Base-by-base conservation (phyloP, 2,888 invertebrate species). In the Latheticus oryzae region DNA sequence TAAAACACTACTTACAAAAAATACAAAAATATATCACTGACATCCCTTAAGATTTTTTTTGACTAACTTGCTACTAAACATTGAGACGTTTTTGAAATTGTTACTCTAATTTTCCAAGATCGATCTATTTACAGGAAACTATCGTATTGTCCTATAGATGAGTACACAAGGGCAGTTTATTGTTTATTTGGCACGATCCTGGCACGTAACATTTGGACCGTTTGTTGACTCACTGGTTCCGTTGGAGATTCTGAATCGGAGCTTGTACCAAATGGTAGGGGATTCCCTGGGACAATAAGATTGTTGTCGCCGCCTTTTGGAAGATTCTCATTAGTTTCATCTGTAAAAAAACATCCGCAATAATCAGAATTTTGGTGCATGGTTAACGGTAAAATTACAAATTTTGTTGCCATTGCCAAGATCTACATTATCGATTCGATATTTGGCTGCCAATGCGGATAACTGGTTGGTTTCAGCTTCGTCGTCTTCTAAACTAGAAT, bases 171-270 rank as follows among this genome's bases (percentile, higher is more conserved):
- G 32, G 26, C 5, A 16, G 21, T 42, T 23, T 48, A 55, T 63
- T 63, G 67, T 63, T 76, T 73, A 57, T 73, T 76, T 68, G 79
- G 78, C 70, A 79, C 77, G 50, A 79, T 77, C 66, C 77, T 76
- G 33, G 78, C 78, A 51, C 80, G 72, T 56, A 80, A 70, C 68
- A 73, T 72, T 28, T 76, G 74, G 38, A 80, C 76, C 7, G 80
- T 79, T 64, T 79, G 79, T 64, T 79, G 79, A 56, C 77, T 79
- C 8, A 79, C 78, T 1, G 82, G 82, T 64, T 82, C 82, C 5
- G 82, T 82, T 1, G 82, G 82, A 3, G 81, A 82, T 67, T 82
- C 82, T 1, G 81, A 82, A 64, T 82, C 82, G n/a, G 81, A 81
- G 64, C 81, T 80, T 15, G 76, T 78, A 58, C 75, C 76, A 59